Base-by-base conservation (phyloP, 2,113 vertebrate species). In the Tragulus kanchil region DNA sequence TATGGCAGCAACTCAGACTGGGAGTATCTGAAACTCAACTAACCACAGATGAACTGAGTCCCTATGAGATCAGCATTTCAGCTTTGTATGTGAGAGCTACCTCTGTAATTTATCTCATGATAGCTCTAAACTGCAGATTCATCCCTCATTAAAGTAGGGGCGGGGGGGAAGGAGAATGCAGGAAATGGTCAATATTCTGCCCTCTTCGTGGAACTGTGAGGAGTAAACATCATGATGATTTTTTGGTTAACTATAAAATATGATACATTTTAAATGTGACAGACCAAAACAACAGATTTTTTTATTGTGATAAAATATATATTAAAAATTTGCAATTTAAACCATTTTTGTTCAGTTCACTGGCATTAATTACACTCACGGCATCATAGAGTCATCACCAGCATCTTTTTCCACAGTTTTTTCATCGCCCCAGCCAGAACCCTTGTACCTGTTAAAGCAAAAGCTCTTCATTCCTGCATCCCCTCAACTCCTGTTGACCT, bases 41-140 rank as follows among this genome's bases (percentile, higher is more conserved):
- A 42, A 81, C 45, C 45, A 31, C 6, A 16, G 67, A 42, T 79
- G 52, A 67, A 48, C 45, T 45, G 56, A 83, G 45, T 86, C 31
- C 65, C 62, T 64, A 0, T 36, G 86, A 65, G 19, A 54, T 58
- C 25, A 58, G 58, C 17, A 6, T 13, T 65, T 77, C 61, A 81
- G 26, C 28, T 19, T 48, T 50, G 42, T 17, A 52, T 21, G 2
- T 6, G 1, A 64, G 23, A 0, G 2, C 6, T 17, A 1, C 15
- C 36, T 50, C 64, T 50, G 56, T n/a, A 28, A 1, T 8, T 58
- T 42, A 11, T 1, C 16, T 14, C 23, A 1, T 7, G 10, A 17
- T 17, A 1, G 0, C 42, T 56, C 42, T 56, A 50, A 59, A 56
- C 8, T 36, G 56, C 50, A 73, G 36, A 9, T 56, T 21, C 28